A percentile compares a stretch with the other conserved stretches of the same genome.
Evolutionary conservation across 2,888 invertebrate genomes (phyloP).

Genomic region (Criorhina ranunculi): DNA sequence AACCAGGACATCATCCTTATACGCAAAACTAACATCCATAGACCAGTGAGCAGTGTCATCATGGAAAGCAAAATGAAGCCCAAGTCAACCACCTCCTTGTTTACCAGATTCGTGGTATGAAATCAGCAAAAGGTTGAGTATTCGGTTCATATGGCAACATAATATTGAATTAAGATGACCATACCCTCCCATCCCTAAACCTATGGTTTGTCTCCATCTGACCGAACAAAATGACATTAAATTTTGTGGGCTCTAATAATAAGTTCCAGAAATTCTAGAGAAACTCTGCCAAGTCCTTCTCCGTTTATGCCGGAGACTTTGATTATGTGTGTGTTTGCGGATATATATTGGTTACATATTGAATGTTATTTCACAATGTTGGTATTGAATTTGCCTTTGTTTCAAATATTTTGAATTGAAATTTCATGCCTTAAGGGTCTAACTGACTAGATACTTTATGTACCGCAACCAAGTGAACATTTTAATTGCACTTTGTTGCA

Average conservation of each 20-base stretch:
- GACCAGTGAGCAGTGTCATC: constrained; percentile 36
- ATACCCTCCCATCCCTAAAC: not conserved
- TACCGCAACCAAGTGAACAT: constrained; percentile 23
- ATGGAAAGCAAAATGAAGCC: constrained; percentile 29
- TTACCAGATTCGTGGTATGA: not conserved
- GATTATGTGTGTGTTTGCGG: constrained; percentile 21
- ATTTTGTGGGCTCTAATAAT: constrained; percentile 58
- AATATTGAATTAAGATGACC: constrained; percentile 45
- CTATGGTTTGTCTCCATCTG: constrained; percentile 22
- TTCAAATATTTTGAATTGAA: constrained; percentile 45
- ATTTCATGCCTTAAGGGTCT: constrained; percentile 7
- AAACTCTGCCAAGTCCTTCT: constrained; percentile 9
- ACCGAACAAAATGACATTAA: constrained; percentile 46
- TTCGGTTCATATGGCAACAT: constrained; percentile 38
- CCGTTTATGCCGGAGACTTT: constrained; percentile 29
- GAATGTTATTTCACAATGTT: constrained; percentile 41
- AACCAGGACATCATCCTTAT: not conserved
- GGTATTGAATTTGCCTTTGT: constrained; percentile 39
- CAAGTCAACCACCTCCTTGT: constrained; percentile 7
- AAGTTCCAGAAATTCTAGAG: constrained; percentile 38
- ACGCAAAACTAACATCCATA: not conserved
- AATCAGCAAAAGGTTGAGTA: not conserved
- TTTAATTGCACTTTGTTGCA: constrained; percentile 36
- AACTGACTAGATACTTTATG: constrained; percentile 12
- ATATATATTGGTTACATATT: constrained; percentile 38